phyloP scores from a whole-genome alignment of 2,797 vertebrate genomes.

The Cygnus olor region DNA sequence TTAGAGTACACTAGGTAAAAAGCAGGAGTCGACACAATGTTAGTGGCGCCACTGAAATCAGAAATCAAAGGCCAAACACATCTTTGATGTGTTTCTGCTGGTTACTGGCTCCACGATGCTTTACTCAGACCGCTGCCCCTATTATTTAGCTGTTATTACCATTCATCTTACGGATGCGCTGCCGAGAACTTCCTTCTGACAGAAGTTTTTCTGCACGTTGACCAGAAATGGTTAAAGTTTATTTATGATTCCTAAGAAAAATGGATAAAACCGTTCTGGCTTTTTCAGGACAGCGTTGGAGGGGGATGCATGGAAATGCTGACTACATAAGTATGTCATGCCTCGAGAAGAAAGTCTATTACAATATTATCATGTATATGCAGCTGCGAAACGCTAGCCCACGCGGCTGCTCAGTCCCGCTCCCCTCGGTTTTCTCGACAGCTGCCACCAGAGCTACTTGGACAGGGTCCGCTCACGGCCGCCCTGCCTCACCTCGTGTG shows the following conservation, averaged over 20 bases:
- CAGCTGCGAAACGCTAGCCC: not conserved
- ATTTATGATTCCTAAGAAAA: not conserved
- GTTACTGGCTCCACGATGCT: not conserved
- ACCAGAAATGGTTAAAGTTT: not conserved
- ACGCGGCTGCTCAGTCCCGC: not conserved
- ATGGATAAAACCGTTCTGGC: not conserved
- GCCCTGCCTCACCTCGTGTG: not conserved
- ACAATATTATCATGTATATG: not conserved
- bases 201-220: not conserved
- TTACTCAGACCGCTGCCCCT: not conserved
- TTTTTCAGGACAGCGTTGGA: not conserved
- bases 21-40: not conserved
- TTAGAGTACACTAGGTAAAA: not conserved
- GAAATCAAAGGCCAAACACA: not conserved
- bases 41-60: not conserved
- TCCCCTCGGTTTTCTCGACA: not conserved
- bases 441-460: not conserved
- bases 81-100: not conserved
- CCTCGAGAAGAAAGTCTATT: not conserved
- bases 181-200: not conserved
- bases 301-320: not conserved
- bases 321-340: not conserved
- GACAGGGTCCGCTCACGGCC: rapidly evolving
- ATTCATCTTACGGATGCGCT: not conserved
- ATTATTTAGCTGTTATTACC: not conserved